Evolutionary conservation across 2,888 invertebrate genomes (phyloP).

Genomic region (Agriopis leucophaearia): DNA sequence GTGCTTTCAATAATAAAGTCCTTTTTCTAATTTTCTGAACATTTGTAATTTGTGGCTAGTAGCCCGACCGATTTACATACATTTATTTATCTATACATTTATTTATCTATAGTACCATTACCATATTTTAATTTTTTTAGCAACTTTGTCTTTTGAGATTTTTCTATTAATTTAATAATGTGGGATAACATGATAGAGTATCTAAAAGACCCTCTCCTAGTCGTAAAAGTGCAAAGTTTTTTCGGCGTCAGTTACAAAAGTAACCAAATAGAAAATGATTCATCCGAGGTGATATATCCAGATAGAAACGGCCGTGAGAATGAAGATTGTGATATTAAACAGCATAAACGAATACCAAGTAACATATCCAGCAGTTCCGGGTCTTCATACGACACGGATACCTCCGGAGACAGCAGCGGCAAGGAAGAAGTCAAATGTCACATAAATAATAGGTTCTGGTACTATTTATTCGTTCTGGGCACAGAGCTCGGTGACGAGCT

Average conservation of each 20-base stretch:
- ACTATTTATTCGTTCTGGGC: slow-evolving; percentile 93
- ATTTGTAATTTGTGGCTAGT: too few species aligned
- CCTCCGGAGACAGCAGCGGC: slow-evolving; percentile 66
- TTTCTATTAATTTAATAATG: slow-evolving; percentile 55
- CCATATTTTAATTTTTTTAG: too few species aligned
- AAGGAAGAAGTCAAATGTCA: slow-evolving; percentile 78
- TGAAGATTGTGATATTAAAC: slow-evolving; percentile 61
- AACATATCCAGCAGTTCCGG: slow-evolving; percentile 75
- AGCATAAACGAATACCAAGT: slow-evolving; percentile 74
- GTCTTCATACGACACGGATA: slow-evolving; percentile 74
- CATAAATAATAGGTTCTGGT: slow-evolving; percentile 92
- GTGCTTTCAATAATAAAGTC: too few species aligned
- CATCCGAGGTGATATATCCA: slow-evolving; percentile 65
- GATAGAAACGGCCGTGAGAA: slow-evolving; percentile 60
- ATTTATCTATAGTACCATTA: too few species aligned
- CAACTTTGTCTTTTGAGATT: background rate
- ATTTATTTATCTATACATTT: too few species aligned
- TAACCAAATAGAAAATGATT: slow-evolving; percentile 58
- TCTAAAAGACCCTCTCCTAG: slow-evolving; percentile 91
- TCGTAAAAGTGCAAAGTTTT: slow-evolving; percentile 91
- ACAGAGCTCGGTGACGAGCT: slow-evolving; percentile 96
- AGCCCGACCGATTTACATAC: too few species aligned
- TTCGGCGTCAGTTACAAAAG: slow-evolving; percentile 90
- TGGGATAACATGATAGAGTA: slow-evolving; percentile 87
- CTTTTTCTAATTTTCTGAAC: too few species aligned